Conservation (phyloP, 2,113 vertebrate genomes). For the Baryphthengus martii region DNA sequence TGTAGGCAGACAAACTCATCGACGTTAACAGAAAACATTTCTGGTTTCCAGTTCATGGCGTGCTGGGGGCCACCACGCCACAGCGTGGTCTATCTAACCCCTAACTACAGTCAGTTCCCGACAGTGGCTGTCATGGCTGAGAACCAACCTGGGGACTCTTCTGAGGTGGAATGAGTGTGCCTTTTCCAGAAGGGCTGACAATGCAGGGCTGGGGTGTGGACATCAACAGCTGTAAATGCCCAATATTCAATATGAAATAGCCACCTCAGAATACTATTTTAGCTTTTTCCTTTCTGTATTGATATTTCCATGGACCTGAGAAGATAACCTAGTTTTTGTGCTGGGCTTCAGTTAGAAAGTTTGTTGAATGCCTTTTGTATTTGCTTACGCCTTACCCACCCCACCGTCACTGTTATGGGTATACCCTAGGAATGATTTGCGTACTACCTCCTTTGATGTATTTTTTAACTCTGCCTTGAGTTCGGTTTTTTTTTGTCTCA, state of each 20-base stretch:
- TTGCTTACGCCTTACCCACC: not conserved
- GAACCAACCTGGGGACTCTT: not conserved
- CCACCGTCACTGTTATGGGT: not conserved
- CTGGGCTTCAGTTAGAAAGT: not conserved
- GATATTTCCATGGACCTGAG: not conserved
- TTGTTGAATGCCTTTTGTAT: not conserved
- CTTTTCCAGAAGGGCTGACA: not conserved
- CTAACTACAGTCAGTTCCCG: rapidly evolving
- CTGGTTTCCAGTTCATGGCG: rapidly evolving
- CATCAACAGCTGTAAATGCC: not conserved
- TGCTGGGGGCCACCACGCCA: too few species aligned
- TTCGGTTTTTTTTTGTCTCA: not conserved
- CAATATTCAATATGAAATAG: rapidly evolving
- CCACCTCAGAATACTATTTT: not conserved
- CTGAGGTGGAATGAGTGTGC: not conserved
- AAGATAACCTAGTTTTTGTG: not conserved
- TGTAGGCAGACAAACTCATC: not conserved
- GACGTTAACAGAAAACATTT: not conserved
- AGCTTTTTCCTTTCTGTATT: not conserved
- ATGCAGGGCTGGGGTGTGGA: not conserved
- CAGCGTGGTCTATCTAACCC: too few species aligned
- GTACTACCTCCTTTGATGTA: not conserved
- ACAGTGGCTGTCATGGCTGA: rapidly evolving
- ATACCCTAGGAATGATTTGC: not conserved
- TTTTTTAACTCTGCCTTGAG: not conserved